Evolutionary conservation across 2,797 vertebrate genomes (phyloP).

Genomic region (Silurus lanzhouensis): DNA sequence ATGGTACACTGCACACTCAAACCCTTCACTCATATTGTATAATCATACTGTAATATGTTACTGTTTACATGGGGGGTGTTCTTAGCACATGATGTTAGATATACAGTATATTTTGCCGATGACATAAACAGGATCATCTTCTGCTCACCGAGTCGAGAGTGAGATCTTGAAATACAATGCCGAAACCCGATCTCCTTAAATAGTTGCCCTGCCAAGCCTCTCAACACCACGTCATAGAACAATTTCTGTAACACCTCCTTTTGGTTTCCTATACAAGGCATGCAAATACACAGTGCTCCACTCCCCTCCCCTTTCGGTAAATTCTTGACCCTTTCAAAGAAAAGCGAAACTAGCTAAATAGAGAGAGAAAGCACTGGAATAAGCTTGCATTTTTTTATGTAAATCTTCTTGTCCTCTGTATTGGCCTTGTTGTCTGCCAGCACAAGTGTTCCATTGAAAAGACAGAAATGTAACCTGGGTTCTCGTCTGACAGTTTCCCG

Average conservation of each 20-base stretch:
- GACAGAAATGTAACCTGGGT: conserved; percentile 39
- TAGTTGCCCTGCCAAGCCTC: conserved; percentile 7
- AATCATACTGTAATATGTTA: conserved; percentile 4
- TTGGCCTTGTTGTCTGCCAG: conserved; percentile 62
- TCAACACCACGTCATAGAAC: background rate
- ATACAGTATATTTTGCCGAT: conserved; percentile 37
- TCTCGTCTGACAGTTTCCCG: conserved; percentile 21
- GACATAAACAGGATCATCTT: background rate
- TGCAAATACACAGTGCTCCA: background rate
- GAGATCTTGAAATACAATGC: conserved; percentile 7
- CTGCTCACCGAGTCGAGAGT: conserved; percentile 9
- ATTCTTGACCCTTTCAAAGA: background rate
- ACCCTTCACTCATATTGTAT: background rate
- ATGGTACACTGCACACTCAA: background rate
- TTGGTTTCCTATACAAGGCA: background rate
- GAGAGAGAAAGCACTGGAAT: background rate
- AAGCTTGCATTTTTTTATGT: background rate
- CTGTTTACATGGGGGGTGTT: conserved; percentile 22
- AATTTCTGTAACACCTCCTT: conserved; percentile 15
- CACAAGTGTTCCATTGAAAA: conserved; percentile 39
- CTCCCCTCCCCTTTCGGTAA: background rate
- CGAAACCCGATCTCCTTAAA: conserved; percentile 29
- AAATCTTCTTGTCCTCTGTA: conserved; percentile 1
- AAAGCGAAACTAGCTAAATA: background rate
- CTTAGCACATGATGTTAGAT: conserved; percentile 48